A percentile compares a stretch with the other conserved stretches of the same genome.
Conservation (phyloP, 1,140 invertebrate genomes). For the Apis florea region DNA sequence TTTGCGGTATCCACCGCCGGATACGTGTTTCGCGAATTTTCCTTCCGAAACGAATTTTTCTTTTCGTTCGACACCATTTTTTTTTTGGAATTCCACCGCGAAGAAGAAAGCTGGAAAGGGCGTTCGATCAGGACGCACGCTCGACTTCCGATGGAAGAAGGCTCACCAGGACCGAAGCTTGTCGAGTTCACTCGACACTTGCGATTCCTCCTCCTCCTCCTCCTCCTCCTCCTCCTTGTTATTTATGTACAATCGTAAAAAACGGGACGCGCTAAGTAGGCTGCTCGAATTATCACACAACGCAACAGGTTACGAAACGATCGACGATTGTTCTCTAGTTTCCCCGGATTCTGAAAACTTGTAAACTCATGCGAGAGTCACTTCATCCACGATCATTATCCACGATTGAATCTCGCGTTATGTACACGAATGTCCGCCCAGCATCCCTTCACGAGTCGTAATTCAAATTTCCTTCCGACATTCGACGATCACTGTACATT, state of each 20-base stretch:
- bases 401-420: too few relatives aligned
- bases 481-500: conserved; percentile 55
- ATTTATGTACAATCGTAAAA: conserved; percentile 13
- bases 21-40: conserved; percentile 50
- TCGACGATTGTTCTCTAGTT: too few relatives aligned
- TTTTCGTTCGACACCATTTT: not conserved
- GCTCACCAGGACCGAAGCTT: too few relatives aligned
- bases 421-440: too few relatives aligned
- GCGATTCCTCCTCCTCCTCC: not conserved
- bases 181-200: not conserved
- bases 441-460: too few relatives aligned
- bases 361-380: too few relatives aligned
- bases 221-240: too few relatives aligned
- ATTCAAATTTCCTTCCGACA: not conserved
- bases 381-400: too few relatives aligned
- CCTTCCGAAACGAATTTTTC: not conserved
- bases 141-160: not conserved
- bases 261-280: not conserved
- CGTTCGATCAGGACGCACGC: too few relatives aligned
- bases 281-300: conserved; percentile 23
- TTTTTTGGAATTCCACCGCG: too few relatives aligned
- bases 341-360: too few relatives aligned
- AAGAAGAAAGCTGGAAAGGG: too few relatives aligned
- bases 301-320: conserved; percentile 36
- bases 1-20: conserved; percentile 55